phyloP scores from a whole-genome alignment of 2,888 invertebrate genomes.

The Vanessa cardui region DNA sequence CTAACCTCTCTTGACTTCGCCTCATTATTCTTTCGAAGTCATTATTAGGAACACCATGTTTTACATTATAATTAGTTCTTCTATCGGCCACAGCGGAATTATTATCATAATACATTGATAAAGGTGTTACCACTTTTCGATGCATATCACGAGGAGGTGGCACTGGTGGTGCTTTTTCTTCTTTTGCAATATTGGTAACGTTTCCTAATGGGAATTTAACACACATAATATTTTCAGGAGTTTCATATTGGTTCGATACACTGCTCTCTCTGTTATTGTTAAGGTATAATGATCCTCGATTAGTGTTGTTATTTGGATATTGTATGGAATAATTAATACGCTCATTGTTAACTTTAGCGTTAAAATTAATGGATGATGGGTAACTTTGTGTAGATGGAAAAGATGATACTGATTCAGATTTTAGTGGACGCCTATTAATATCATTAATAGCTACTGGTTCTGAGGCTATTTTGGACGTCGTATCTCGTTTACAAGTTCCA shows the following conservation, averaged over 20 bases:
- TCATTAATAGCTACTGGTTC: conserved; percentile 64
- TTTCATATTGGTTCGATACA: conserved; percentile 65
- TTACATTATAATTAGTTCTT: conserved; percentile 55
- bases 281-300: conserved; percentile 66
- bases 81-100: conserved; percentile 63
- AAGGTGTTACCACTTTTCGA: conserved; percentile 80
- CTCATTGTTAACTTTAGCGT: conserved; percentile 80
- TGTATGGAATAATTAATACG: conserved; percentile 79
- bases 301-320: conserved; percentile 65
- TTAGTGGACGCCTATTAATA: conserved; percentile 63
- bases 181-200: conserved; percentile 68
- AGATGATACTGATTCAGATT: conserved; percentile 79
- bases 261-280: conserved; percentile 69
- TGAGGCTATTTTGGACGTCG: conserved; percentile 72
- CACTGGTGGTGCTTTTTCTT: conserved; percentile 85
- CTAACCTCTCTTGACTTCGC: conserved; percentile 73
- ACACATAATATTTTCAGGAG: conserved; percentile 72
- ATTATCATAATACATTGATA: conserved; percentile 79
- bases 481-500: conserved; percentile 75
- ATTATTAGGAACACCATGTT: conserved; percentile 74
- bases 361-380: conserved; percentile 80
- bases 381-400: conserved; percentile 80
- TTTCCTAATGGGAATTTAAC: conserved; percentile 81
- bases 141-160: conserved; percentile 91
- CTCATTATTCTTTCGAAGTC: conserved; percentile 78